Evolutionary conservation across 2,113 vertebrate genomes (phyloP).

Genomic region (Setophaga kirtlandii): DNA sequence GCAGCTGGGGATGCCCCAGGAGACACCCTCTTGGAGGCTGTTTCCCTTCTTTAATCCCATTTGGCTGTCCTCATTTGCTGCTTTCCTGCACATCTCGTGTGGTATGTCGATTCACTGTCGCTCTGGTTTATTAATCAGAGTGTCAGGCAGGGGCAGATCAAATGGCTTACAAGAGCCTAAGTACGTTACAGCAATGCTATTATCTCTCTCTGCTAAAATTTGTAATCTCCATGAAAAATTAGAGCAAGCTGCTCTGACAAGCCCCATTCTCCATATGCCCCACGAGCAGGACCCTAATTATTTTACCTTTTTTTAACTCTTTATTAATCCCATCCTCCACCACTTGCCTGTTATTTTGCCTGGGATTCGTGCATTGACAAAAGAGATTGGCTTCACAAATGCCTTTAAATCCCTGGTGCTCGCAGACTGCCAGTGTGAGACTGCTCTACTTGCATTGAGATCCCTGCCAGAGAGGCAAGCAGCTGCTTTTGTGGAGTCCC

Average conservation of each 20-base stretch:
- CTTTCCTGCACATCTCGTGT: neutral
- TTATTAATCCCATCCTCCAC: neutral
- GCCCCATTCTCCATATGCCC: conserved; percentile 13
- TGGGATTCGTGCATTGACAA: neutral
- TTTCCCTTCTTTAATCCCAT: neutral
- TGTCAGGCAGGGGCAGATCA: conserved; percentile 59
- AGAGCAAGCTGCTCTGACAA: conserved; percentile 35
- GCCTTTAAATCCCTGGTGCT: neutral
- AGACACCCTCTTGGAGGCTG: neutral
- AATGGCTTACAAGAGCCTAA: conserved; percentile 53
- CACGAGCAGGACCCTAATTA: neutral
- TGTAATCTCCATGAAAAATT: conserved; percentile 49
- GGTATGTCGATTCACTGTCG: neutral
- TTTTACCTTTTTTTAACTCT: conserved; percentile 53
- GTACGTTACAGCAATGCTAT: conserved; percentile 25
- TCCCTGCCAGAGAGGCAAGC: neutral
- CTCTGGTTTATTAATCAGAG: conserved; percentile 49
- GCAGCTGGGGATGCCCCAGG: neutral
- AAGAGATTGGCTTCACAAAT: neutral
- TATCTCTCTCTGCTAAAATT: conserved; percentile 46
- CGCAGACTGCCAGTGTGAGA: accelerated
- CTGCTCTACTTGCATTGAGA: accelerated
- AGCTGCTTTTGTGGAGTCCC: neutral
- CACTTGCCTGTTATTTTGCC: neutral
- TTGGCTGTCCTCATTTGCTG: neutral